Percentiles rank a stretch among this genome's conserved stretches.
phyloP scores from a whole-genome alignment of 2,797 vertebrate species.

The Cossypha niveicapilla region DNA sequence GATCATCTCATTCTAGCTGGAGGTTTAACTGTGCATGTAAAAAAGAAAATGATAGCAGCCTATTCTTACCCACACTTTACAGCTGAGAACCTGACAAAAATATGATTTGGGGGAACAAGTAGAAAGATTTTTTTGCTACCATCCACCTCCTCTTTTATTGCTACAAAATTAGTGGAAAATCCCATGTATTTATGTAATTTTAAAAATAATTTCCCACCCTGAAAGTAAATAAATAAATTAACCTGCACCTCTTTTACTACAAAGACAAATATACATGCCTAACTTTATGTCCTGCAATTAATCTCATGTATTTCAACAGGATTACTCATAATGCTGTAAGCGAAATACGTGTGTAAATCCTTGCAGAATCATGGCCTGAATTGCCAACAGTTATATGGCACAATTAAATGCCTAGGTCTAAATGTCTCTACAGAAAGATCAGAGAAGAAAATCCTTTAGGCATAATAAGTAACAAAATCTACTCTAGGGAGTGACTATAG shows the following conservation, averaged over 20 bases:
- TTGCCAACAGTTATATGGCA: not conserved
- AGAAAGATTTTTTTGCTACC: not conserved
- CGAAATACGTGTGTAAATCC: not conserved
- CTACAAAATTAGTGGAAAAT: not conserved
- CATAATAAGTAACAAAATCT: not conserved
- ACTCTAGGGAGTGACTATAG: not conserved
- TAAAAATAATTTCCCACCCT: not conserved
- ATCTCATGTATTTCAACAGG: slow-evolving; percentile 24
- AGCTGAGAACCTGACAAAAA: not conserved
- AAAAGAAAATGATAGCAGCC: slow-evolving; percentile 59
- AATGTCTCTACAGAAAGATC: not conserved
- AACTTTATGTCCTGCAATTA: slow-evolving; percentile 40
- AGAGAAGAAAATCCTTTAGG: not conserved
- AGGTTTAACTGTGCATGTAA: slow-evolving; percentile 61
- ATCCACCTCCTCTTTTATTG: not conserved
- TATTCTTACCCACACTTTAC: slow-evolving; percentile 39
- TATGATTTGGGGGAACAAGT: not conserved
- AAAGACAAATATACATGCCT: not conserved
- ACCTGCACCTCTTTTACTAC: not conserved
- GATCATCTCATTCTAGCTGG: slow-evolving; percentile 50
- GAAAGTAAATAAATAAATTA: slow-evolving; percentile 5
- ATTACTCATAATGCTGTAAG: slow-evolving; percentile 6
- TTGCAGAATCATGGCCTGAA: not conserved
- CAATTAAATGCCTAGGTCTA: not conserved
- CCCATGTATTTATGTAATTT: not conserved